Percentiles rank a stretch among this genome's conserved stretches.
These are phyloP conservation scores for Trematomus bernacchii DNA, from an alignment of 2,797 vertebrate genomes.

Conservation along the genomic window DNA sequence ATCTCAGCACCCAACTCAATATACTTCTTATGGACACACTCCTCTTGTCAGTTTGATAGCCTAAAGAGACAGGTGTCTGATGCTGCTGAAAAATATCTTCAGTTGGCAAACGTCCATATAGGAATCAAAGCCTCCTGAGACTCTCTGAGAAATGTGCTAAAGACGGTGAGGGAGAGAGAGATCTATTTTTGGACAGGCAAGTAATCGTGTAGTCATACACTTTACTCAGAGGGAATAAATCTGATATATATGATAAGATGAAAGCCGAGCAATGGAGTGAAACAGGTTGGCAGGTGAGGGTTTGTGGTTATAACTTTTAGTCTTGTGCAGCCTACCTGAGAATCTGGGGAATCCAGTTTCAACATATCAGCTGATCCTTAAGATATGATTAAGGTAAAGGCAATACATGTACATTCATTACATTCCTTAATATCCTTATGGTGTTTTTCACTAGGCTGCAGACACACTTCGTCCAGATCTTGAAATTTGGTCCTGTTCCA, in stretches of 20 bases:
- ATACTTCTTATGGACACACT: conserved; percentile 6
- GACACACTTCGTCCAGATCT: conserved; percentile 26
- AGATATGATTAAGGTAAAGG: background rate
- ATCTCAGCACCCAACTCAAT: background rate
- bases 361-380: background rate
- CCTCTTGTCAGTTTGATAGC: conserved; percentile 25
- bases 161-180: conserved; percentile 38
- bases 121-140: conserved; percentile 60
- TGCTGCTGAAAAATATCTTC: conserved; percentile 56
- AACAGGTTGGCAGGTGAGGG: conserved; percentile 28
- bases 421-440: background rate
- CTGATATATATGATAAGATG: conserved; percentile 47
- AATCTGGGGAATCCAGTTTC: conserved; percentile 2
- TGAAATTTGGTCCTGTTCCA: conserved; percentile 46
- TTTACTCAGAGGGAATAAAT: conserved; percentile 44
- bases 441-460: conserved; percentile 17
- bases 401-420: background rate
- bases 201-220: conserved; percentile 61
- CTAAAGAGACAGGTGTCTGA: conserved; percentile 35
- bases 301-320: conserved; percentile 6
- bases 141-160: conserved; percentile 56
- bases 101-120: conserved; percentile 49
- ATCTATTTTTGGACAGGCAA: conserved; percentile 67
- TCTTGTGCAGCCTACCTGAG: background rate
- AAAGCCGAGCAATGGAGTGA: conserved; percentile 37